Evolutionary conservation across 2,888 invertebrate genomes (phyloP).

Genomic region (Philereme vetulata): DNA sequence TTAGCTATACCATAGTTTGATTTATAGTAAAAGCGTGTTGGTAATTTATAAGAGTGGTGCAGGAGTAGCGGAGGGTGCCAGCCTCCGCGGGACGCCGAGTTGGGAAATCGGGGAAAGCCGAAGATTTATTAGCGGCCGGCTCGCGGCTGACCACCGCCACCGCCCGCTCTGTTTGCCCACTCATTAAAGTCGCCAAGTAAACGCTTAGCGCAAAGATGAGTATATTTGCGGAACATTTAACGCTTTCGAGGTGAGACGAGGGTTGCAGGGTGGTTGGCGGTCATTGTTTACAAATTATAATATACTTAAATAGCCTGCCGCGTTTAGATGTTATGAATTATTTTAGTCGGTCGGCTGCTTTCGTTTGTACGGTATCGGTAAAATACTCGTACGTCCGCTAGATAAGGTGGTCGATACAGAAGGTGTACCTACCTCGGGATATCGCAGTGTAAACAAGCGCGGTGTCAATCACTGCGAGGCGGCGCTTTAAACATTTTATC

Average conservation of each 20-base stretch:
- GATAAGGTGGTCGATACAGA: constrained; percentile 72
- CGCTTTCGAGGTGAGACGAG: constrained; percentile 78
- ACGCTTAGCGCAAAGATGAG: constrained; percentile 80
- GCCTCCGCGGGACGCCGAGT: constrained; percentile 60
- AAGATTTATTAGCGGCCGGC: constrained; percentile 78
- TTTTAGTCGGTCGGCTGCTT: constrained; percentile 49
- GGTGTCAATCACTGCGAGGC: constrained; percentile 79
- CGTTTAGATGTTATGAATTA: constrained; percentile 40
- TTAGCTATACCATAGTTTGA: constrained; percentile 78
- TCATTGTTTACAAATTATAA: constrained; percentile 67
- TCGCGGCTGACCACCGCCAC: constrained; percentile 66
- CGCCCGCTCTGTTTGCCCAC: constrained; percentile 75
- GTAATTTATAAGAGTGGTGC: constrained; percentile 81
- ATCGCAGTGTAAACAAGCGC: constrained; percentile 73
- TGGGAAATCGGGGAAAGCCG: constrained; percentile 79
- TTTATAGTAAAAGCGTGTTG: constrained; percentile 81
- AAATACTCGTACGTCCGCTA: constrained; percentile 62
- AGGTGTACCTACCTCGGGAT: constrained; percentile 68
- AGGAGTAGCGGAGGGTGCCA: constrained; percentile 63
- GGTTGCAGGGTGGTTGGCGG: constrained; percentile 61
- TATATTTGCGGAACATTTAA: constrained; percentile 82
- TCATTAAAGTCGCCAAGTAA: constrained; percentile 81
- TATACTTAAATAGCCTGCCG: constrained; percentile 37
- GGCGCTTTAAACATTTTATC: constrained; percentile 81
- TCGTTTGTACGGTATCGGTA: constrained; percentile 55